phyloP scores from a whole-genome alignment of 2,797 vertebrate species.

The Bovichtus diacanthus region DNA sequence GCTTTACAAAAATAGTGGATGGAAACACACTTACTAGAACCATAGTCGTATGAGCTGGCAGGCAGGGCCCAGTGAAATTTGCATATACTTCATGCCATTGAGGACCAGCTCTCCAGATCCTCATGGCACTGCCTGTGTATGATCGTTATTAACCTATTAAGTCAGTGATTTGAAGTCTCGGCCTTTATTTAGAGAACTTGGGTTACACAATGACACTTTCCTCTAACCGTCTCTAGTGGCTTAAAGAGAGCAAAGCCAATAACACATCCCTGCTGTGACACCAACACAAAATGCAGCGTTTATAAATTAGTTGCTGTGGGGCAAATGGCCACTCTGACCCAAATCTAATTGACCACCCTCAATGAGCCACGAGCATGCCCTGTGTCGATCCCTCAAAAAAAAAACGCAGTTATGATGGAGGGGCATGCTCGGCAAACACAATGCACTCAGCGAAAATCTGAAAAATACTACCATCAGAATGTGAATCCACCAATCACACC shows the following conservation, averaged over 20 bases:
- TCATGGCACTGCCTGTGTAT: not conserved
- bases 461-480: not conserved
- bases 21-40: not conserved
- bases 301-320: not conserved
- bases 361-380: not conserved
- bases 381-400: not conserved
- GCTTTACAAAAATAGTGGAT: not conserved
- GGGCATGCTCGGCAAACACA: not conserved
- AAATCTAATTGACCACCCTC: not conserved
- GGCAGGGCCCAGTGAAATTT: not conserved
- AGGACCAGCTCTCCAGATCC: not conserved
- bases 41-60: not conserved
- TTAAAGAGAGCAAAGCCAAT: not conserved
- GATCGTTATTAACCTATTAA: not conserved
- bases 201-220: not conserved
- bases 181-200: not conserved
- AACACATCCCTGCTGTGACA: conserved; percentile 5
- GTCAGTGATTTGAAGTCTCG: not conserved
- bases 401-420: not conserved
- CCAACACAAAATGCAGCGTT: not conserved
- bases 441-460: not conserved
- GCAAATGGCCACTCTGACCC: not conserved
- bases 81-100: not conserved
- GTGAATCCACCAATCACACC: not conserved
- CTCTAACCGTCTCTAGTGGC: not conserved